These are phyloP conservation scores for Eurytoma adleriae DNA, from an alignment of 2,888 invertebrate genomes.

Conservation along the genomic window DNA sequence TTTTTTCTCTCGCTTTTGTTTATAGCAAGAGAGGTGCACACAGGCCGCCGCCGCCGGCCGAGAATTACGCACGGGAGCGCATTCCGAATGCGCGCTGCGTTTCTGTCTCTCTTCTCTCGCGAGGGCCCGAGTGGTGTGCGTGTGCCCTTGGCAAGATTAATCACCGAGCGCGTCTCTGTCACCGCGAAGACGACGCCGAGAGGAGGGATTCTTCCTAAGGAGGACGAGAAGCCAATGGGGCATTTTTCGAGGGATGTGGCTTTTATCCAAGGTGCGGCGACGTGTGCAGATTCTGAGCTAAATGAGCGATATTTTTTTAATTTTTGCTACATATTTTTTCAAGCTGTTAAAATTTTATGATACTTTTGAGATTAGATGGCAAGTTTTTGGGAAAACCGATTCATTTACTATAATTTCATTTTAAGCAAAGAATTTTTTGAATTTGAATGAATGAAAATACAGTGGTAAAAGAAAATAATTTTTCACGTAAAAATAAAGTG, in stretches of 20 bases:
- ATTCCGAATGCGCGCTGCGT: slow-evolving; percentile 71
- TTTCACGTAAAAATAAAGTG: too few relatives aligned
- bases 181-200: background rate
- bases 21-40: slow-evolving; percentile 38
- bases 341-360: too few relatives aligned
- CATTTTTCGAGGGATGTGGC: slow-evolving; percentile 2
- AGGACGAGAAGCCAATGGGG: background rate
- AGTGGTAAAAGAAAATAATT: too few relatives aligned
- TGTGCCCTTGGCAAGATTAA: slow-evolving; percentile 73
- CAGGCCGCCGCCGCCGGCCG: slow-evolving; percentile 47
- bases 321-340: too few relatives aligned
- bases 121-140: slow-evolving; percentile 2
- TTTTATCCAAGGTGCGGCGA: background rate
- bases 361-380: too few relatives aligned
- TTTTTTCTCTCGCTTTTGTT: slow-evolving; percentile 62
- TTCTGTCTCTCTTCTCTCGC: slow-evolving; percentile 37
- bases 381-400: too few relatives aligned
- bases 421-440: too few relatives aligned
- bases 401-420: too few relatives aligned
- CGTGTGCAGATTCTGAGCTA: background rate
- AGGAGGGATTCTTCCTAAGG: slow-evolving; percentile 2
- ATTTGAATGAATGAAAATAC: too few relatives aligned
- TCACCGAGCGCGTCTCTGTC: slow-evolving; percentile 62
- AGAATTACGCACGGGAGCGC: slow-evolving; percentile 65
- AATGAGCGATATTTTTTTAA: background rate